These are phyloP conservation scores for Thryonomys swinderianus DNA, from an alignment of 2,113 vertebrate species.

Conservation along the genomic window DNA sequence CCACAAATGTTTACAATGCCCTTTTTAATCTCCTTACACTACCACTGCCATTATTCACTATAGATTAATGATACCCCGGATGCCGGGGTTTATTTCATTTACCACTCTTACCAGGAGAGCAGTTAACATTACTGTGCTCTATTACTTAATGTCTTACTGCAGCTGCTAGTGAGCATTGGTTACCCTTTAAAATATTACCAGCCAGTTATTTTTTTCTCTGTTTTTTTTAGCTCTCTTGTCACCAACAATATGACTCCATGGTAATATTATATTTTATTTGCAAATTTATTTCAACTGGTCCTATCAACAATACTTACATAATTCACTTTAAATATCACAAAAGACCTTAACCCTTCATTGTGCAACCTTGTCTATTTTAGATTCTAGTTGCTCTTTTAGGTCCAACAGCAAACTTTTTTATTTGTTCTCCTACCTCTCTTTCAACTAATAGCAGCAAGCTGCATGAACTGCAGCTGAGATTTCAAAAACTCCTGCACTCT, in stretches of 20 bases:
- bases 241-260: slow-evolving; percentile 76
- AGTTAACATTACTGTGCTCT: slow-evolving; percentile 91
- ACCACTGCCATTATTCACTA: slow-evolving; percentile 90
- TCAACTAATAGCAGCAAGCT: neutral
- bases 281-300: slow-evolving; percentile 81
- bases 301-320: slow-evolving; percentile 69
- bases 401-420: neutral
- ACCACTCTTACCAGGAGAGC: slow-evolving; percentile 91
- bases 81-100: slow-evolving; percentile 90
- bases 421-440: neutral
- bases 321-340: slow-evolving; percentile 70
- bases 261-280: slow-evolving; percentile 82
- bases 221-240: slow-evolving; percentile 61
- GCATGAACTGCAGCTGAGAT: neutral
- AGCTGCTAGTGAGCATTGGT: slow-evolving; percentile 88
- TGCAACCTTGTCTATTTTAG: neutral
- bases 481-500: neutral
- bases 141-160: slow-evolving; percentile 89
- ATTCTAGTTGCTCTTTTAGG: neutral
- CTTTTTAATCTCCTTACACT: slow-evolving; percentile 93
- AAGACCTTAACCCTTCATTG: neutral
- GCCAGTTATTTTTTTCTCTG: slow-evolving; percentile 62
- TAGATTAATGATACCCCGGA: slow-evolving; percentile 89
- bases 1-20: slow-evolving; percentile 94
- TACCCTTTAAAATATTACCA: slow-evolving; percentile 89